Percentiles rank a stretch among this genome's conserved stretches.
phyloP scores from a whole-genome alignment of 2,113 vertebrate genomes.

The Ursus arctos region DNA sequence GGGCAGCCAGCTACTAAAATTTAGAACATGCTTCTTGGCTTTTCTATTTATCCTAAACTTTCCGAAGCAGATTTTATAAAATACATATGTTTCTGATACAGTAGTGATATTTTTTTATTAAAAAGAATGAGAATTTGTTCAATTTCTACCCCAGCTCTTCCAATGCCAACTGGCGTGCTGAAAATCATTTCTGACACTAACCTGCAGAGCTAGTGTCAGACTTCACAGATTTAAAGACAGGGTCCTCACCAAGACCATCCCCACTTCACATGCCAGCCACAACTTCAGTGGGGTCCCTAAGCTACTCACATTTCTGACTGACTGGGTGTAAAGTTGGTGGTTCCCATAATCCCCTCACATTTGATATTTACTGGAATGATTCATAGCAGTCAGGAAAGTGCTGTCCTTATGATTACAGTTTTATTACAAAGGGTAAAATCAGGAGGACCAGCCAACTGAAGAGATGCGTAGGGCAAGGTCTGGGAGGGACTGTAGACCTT shows the following conservation, averaged over 20 bases:
- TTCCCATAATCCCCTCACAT: not conserved
- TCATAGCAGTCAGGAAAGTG: not conserved
- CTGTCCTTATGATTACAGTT: not conserved
- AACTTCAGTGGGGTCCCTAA: not conserved
- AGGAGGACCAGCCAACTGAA: not conserved
- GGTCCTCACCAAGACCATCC: not conserved
- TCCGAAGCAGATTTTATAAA: conserved; percentile 32
- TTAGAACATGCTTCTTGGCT: not conserved
- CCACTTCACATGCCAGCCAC: not conserved
- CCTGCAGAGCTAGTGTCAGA: not conserved
- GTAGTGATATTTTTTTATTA: conserved; percentile 8
- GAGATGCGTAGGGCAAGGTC: not conserved
- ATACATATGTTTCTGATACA: not conserved
- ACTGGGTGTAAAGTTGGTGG: not conserved
- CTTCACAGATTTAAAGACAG: not conserved
- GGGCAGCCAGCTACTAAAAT: conserved; percentile 69
- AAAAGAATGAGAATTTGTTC: not conserved
- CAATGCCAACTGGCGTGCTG: not conserved
- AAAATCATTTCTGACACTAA: not conserved
- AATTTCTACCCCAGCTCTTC: not conserved
- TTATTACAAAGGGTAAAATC: not conserved
- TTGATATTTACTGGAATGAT: not conserved
- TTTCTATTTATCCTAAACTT: conserved; percentile 36
- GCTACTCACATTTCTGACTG: not conserved
- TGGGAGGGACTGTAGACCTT: not conserved